Evolutionary conservation across 2,888 invertebrate species (phyloP).

Genomic region (Dimorphilus gyrociliatus): DNA sequence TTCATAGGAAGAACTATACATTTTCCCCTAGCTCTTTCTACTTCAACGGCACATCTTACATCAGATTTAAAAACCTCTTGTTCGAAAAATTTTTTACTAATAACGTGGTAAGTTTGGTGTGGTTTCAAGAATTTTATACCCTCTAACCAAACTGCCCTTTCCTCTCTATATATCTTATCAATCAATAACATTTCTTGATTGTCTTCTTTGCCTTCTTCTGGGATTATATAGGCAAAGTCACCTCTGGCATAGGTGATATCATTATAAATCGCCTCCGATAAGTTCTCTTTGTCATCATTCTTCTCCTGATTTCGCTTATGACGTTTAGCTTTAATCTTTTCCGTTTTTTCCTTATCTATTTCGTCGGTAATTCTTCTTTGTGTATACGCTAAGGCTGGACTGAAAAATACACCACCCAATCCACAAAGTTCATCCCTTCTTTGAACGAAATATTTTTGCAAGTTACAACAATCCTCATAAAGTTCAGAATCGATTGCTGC

Average conservation of each 20-base stretch:
- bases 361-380: conserved; percentile 48
- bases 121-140: conserved; percentile 83
- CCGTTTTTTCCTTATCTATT: conserved; percentile 40
- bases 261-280: conserved; percentile 13
- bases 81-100: conserved; percentile 82
- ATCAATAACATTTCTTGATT: conserved; percentile 73
- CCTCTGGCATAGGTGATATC: too few species aligned
- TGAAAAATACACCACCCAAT: conserved; percentile 58
- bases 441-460: conserved; percentile 72
- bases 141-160: conserved; percentile 59
- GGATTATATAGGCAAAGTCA: too few species aligned
- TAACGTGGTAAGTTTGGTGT: conserved; percentile 85
- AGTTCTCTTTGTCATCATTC: conserved; percentile 24
- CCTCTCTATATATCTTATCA: conserved; percentile 72
- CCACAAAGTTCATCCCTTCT: conserved; percentile 54
- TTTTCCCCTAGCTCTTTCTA: conserved; percentile 66
- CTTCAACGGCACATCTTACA: conserved; percentile 61
- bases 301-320: conserved; percentile 38
- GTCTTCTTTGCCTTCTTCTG: conserved; percentile 41
- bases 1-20: conserved; percentile 86
- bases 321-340: too few species aligned
- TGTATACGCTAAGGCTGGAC: conserved; percentile 69
- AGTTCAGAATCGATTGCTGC: conserved; percentile 74
- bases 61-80: conserved; percentile 87
- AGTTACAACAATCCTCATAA: conserved; percentile 83